Evolutionary conservation across 2,113 vertebrate genomes (phyloP).

Genomic region (Aplodontia rufa): DNA sequence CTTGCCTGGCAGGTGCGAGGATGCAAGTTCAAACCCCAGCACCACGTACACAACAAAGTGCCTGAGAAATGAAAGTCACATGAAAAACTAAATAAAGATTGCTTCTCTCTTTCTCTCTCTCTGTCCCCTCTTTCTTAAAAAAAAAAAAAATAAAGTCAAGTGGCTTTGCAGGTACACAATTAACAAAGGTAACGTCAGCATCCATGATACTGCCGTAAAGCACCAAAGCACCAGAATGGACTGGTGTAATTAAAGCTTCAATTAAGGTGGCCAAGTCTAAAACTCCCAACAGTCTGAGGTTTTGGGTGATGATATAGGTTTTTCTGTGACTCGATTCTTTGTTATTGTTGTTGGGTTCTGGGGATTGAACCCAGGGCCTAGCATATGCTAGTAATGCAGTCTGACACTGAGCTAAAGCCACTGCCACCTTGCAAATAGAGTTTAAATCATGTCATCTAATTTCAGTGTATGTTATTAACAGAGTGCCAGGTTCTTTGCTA

Average conservation of each 20-base stretch:
- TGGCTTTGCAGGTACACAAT: not conserved
- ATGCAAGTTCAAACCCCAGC: too few species aligned
- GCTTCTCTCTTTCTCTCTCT: too few species aligned
- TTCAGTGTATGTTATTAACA: not conserved
- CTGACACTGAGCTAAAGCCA: not conserved
- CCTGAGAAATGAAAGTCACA: too few species aligned
- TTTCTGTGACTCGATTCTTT: not conserved
- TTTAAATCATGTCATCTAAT: not conserved
- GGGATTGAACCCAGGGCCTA: not conserved
- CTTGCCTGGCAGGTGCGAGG: too few species aligned
- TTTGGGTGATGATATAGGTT: not conserved
- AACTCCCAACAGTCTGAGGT: not conserved
- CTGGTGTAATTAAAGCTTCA: not conserved
- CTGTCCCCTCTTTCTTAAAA: too few species aligned
- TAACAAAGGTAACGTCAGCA: not conserved
- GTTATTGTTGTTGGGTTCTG: fast-evolving
- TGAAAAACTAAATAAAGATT: too few species aligned
- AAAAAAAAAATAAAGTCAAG: too few species aligned
- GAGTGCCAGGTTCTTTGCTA: not conserved
- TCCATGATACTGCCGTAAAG: not conserved
- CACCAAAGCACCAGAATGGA: not conserved
- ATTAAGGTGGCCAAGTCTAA: not conserved
- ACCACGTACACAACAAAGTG: too few species aligned
- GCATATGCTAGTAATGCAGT: too few species aligned
- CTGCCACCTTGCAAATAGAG: not conserved